Conservation (phyloP, 2,113 vertebrate genomes). For the Panthera tigris region DNA sequence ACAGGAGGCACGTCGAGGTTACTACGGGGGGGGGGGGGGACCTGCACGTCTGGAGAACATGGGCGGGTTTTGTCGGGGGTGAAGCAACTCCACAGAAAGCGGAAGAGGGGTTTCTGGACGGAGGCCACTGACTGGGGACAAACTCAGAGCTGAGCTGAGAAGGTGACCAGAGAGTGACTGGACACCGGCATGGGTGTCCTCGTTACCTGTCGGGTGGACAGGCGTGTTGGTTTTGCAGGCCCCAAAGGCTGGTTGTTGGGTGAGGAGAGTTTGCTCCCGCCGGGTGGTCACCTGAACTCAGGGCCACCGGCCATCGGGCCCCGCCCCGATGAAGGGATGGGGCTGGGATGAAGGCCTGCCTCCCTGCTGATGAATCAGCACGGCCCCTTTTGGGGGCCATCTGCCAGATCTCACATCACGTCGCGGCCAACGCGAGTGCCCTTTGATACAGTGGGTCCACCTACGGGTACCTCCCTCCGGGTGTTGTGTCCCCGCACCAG, state of each 20-base stretch:
- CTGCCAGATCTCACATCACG: not conserved
- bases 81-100: not conserved
- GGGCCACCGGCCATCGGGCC: not conserved
- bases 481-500: not conserved
- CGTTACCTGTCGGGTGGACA: not conserved
- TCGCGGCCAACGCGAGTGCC: not conserved
- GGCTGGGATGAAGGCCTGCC: not conserved
- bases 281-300: not conserved
- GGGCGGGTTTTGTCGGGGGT: not conserved
- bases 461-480: not conserved
- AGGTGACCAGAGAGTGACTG: not conserved
- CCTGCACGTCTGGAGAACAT: too few relatives aligned
- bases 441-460: not conserved
- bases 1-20: not conserved
- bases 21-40: not conserved
- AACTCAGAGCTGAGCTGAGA: not conserved
- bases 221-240: not conserved
- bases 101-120: not conserved
- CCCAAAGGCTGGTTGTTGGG: not conserved
- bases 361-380: not conserved
- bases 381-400: not conserved
- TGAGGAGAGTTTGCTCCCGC: not conserved
- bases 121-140: not conserved
- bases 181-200: not conserved
- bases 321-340: not conserved